Evolutionary conservation across 2,888 invertebrate species (phyloP), one percentile per base, ranked within the genome.

Genomic region (Spisula subtruncata): DNA sequence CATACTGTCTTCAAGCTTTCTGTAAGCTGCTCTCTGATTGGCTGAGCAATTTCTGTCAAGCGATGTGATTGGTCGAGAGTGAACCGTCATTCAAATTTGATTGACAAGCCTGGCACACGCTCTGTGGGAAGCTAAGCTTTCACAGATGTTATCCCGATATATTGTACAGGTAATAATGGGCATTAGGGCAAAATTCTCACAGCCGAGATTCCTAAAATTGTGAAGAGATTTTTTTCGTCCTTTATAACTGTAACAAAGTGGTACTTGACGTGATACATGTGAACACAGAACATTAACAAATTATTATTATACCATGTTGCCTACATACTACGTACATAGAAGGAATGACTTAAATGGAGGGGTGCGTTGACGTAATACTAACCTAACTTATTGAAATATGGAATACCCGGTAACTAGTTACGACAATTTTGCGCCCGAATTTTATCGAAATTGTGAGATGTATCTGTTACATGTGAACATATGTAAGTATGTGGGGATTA

Each of bases 1-100:
- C 83, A 91, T 89, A 56, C 85, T 81, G 48, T 46, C 84, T 89
- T 89, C 41, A 82, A 83, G 89, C 87, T 80, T 75, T 87, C 75
- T 85, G 86, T 35, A 81, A 86, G 54, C 82, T 75, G 54, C 46
- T 16, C 82, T 89, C 81, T 85, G 80, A 90, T 89, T 90, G 89
- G 92, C 81, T 46, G 25, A 60, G n/a, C 6, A 32, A 54, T 29
- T 87, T 48, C 66, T 92, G 89, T 89, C 92, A 87, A 32, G 87
- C 87, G 18, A 75, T 75, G 1, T 85, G 54, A 90, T 89, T 90
- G 87, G 92, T 83, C 56, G 25, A 75, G 25, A n/a, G 46, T 48
- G 32, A 89, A 56, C 54, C 90, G 92, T 89, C 92, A 89, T 32
- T 90, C 89, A 75, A 90, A 81, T 85, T 71, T 90, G 92, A 92